Base-by-base conservation (phyloP, 2,888 invertebrate species). In the Oxytorus armatus region DNA sequence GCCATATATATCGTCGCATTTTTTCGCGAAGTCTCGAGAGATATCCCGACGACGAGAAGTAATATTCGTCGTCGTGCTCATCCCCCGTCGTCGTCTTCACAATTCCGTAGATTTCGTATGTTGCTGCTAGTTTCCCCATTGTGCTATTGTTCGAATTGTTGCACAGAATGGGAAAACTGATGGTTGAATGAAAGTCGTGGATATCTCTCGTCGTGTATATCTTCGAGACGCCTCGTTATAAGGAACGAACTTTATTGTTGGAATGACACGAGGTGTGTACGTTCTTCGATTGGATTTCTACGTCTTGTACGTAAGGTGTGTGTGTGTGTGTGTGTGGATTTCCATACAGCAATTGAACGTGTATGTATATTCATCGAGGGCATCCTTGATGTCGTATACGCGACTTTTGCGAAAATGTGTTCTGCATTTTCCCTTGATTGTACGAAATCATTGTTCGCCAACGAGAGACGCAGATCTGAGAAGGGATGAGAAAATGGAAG, bases 251-350 rank as follows among this genome's bases (percentile, higher is more conserved):
- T 65, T 55, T 55, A 55, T 74, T 16, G 16, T 74, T 33, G 5
- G 23, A 14, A 66, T 57, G n/a, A 36, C 36, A 16, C 39, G 16
- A 11, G 8, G 42, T 18, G 36, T 36, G 29, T 29, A n/a, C n/a
- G n/a, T n/a, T n/a, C n/a, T n/a, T n/a, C n/a, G n/a, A n/a, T n/a
- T n/a, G n/a, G n/a, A n/a, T n/a, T n/a, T n/a, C n/a, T n/a, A n/a
- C n/a, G n/a, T n/a, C n/a, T n/a, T n/a, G n/a, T n/a, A n/a, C n/a
- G n/a, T n/a, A n/a, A n/a, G n/a, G 29, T 29, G 29, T 29, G 21
- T 42, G 68, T 47, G 21, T 63, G 16, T 68, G 63, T 63, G 57
- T 33, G 8, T 3, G 39, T 21, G 55, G 29, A 55, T 69, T 69
- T 57, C 25, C 69, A 25, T 53, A n/a, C n/a, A 44, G 25, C 42